These are phyloP conservation scores for Apodemia zela DNA, from an alignment of 2,888 invertebrate species.

Conservation along the genomic window DNA sequence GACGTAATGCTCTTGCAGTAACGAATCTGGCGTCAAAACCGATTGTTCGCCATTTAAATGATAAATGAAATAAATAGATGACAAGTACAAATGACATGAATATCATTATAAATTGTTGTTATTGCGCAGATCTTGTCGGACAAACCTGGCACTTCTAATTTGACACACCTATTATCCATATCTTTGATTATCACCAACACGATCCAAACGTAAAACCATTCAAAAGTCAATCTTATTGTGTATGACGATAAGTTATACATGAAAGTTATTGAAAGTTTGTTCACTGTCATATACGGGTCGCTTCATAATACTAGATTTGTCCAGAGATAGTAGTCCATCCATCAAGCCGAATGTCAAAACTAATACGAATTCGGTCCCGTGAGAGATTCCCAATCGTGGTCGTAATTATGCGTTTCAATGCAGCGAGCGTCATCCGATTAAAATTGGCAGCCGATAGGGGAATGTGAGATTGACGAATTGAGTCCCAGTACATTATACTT, in stretches of 20 bases:
- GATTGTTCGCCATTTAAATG: neutral
- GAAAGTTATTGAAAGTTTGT: conserved; percentile 34
- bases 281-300: conserved; percentile 58
- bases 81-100: conserved; percentile 13
- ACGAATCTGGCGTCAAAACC: neutral
- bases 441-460: conserved; percentile 76
- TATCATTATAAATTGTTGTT: conserved; percentile 47
- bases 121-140: conserved; percentile 60
- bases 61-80: conserved; percentile 9
- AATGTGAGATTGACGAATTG: conserved; percentile 42
- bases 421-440: conserved; percentile 73
- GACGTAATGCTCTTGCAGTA: neutral
- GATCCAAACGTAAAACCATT: conserved; percentile 16
- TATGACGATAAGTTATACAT: conserved; percentile 30
- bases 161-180: conserved; percentile 60
- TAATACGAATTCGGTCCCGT: conserved; percentile 74
- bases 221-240: conserved; percentile 36
- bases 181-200: conserved; percentile 38
- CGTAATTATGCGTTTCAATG: conserved; percentile 73
- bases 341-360: conserved; percentile 79
- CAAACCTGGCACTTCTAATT: conserved; percentile 58
- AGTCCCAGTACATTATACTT: conserved; percentile 28
- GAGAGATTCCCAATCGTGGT: conserved; percentile 62
- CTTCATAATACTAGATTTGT: conserved; percentile 45
- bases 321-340: conserved; percentile 71